phyloP scores from a whole-genome alignment of 2,113 vertebrate species.

The Scopus umbretta region DNA sequence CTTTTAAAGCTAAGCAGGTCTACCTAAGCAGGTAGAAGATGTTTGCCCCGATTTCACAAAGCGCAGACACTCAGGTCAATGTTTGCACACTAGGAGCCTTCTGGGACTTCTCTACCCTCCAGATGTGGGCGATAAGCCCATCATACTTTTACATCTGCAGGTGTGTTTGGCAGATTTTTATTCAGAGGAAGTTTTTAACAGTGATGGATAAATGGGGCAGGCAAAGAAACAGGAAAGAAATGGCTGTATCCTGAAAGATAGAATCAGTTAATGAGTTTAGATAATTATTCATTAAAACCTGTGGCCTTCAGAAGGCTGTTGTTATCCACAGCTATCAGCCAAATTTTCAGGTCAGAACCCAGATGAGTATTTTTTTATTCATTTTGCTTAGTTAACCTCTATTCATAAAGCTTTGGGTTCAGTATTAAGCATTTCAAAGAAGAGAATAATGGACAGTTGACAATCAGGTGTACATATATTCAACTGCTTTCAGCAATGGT shows the following conservation, averaged over 20 bases:
- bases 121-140: neutral
- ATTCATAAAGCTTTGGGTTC: neutral
- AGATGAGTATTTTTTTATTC: neutral
- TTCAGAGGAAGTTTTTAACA: neutral
- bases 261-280: neutral
- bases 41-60: neutral
- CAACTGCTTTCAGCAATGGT: neutral
- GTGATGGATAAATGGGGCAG: neutral
- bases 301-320: neutral
- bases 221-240: neutral
- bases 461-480: neutral
- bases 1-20: neutral
- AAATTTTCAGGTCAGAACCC: neutral
- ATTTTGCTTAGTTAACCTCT: neutral
- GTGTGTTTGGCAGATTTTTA: neutral
- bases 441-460: neutral
- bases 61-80: neutral
- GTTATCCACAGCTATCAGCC: neutral
- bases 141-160: neutral
- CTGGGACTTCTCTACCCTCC: neutral
- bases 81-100: neutral
- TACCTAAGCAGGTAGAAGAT: neutral
- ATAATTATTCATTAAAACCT: neutral
- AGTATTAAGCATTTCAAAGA: neutral
- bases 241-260: neutral